Evolutionary conservation across 2,113 vertebrate genomes (phyloP), one percentile per base, ranked within the genome.

Genomic region (Megaleporinus macrocephalus): DNA sequence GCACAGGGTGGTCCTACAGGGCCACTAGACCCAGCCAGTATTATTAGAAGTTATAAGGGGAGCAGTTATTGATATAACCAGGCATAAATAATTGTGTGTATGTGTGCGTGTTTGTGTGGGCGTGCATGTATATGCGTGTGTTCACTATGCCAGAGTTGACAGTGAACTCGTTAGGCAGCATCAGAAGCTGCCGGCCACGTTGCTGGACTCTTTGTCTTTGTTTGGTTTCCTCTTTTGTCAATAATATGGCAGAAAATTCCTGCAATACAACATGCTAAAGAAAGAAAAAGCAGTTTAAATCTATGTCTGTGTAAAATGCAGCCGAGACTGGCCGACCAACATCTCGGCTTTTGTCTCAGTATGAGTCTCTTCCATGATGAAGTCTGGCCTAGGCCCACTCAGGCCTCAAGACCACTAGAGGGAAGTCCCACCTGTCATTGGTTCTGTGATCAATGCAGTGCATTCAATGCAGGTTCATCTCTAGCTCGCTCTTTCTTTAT

Each of bases 191-290:
- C n/a, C n/a, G 73, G 73, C 73, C 83, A 77, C 82, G 78, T 73
- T 44, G 57, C 41, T 53, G 9, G 26, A 61, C 76, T 66, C 59
- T 20, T n/a, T n/a, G 20, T 41, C 15, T 72, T 73, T 26, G 6
- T 81, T 65, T 73, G 15, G 12, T 65, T 57, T 69, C 63, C 76
- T 30, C 57, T 80, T 71, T 74, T 84, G 78, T 75, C 20, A 63
- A 74, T 79, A 87, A 82, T 76, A 72, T 68, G 81, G 80, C 85
- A 81, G 44, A 84, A 85, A 81, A 81, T 71, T 72, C 63, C 81
- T 80, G 78, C 83, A 81, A 77, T 82, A 95, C 91, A 94, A 94
- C 92, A 94, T 94, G 93, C 94, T 93, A 90, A 91, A 91, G 24
- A 92, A 90, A 89, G 85, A 41, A 82, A 90, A 93, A 92, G 87